Conservation (phyloP, 2,113 vertebrate species). For the Gopherus flavomarginatus region DNA sequence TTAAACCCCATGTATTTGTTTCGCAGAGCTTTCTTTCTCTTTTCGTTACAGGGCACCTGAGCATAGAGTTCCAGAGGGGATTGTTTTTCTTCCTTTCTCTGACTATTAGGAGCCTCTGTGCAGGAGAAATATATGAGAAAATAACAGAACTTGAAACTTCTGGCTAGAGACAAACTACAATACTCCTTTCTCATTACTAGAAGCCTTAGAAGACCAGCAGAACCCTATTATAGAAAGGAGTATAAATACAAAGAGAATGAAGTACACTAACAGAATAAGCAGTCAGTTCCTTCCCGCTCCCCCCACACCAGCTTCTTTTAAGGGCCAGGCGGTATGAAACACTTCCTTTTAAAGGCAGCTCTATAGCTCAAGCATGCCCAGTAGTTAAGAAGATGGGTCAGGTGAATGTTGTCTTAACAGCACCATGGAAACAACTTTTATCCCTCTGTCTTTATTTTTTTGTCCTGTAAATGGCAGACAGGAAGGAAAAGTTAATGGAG, state of each 20-base stretch:
- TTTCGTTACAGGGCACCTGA: neutral
- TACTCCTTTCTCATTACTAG: neutral
- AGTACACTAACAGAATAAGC: neutral
- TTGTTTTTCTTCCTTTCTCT: neutral
- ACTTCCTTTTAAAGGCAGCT: neutral
- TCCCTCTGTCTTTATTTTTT: too few relatives aligned
- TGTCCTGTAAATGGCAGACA: too few relatives aligned
- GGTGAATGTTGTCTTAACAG: neutral
- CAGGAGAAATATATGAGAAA: neutral
- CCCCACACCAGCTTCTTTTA: neutral
- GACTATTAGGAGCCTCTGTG: neutral
- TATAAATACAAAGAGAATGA: neutral
- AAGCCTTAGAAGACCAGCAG: neutral
- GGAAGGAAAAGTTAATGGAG: neutral
- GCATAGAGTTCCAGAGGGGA: neutral
- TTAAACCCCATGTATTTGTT: neutral
- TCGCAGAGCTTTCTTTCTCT: neutral
- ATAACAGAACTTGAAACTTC: neutral
- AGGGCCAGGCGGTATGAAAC: neutral
- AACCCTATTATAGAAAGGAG: neutral
- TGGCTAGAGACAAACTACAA: neutral
- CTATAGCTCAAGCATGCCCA: neutral
- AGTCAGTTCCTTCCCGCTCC: neutral
- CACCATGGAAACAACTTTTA: neutral
- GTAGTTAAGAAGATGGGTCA: neutral